phyloP scores from a whole-genome alignment of 2,888 invertebrate species.

The Coecobrya sp. region DNA sequence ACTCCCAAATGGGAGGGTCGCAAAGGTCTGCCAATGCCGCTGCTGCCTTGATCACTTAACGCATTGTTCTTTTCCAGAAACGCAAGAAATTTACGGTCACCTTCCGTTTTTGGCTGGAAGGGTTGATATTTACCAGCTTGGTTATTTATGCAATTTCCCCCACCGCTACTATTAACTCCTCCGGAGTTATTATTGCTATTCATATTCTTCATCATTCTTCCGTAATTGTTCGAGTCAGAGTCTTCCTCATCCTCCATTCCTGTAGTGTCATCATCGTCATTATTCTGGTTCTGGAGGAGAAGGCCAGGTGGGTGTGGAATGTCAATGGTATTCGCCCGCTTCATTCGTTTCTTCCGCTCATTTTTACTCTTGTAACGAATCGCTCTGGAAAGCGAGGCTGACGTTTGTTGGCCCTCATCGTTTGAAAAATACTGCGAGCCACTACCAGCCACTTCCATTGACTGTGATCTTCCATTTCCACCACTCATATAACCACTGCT shows the following conservation, averaged over 20 bases:
- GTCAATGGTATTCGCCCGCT: constrained; percentile 96
- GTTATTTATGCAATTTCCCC: neutral
- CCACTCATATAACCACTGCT: constrained; percentile 65
- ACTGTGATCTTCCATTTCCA: constrained; percentile 35
- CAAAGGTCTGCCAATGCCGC: constrained; percentile 84
- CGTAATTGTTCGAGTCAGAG: constrained; percentile 84
- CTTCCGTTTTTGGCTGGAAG: constrained; percentile 94
- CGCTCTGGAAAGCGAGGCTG: constrained; percentile 78
- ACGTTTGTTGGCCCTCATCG: constrained; percentile 76
- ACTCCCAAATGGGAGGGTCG: constrained; percentile 87
- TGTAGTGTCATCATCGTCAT: constrained; percentile 87
- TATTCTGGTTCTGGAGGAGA: constrained; percentile 85
- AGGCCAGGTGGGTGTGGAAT: constrained; percentile 92
- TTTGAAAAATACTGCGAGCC: constrained; percentile 66
- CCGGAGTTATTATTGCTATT: neutral
- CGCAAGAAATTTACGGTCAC: constrained; percentile 94
- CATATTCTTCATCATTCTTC: constrained; percentile 12
- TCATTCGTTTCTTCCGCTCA: constrained; percentile 93
- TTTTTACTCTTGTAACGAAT: constrained; percentile 86
- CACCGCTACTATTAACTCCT: neutral
- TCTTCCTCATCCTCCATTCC: constrained; percentile 89
- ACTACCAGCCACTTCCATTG: constrained; percentile 31
- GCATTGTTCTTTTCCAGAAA: constrained; percentile 92
- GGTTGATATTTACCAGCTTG: constrained; percentile 86
- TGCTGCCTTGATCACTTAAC: neutral